A percentile compares a stretch with the other conserved stretches of the same genome.
phyloP scores from a whole-genome alignment of 2,797 vertebrate genomes.

The Alectoris magna region DNA sequence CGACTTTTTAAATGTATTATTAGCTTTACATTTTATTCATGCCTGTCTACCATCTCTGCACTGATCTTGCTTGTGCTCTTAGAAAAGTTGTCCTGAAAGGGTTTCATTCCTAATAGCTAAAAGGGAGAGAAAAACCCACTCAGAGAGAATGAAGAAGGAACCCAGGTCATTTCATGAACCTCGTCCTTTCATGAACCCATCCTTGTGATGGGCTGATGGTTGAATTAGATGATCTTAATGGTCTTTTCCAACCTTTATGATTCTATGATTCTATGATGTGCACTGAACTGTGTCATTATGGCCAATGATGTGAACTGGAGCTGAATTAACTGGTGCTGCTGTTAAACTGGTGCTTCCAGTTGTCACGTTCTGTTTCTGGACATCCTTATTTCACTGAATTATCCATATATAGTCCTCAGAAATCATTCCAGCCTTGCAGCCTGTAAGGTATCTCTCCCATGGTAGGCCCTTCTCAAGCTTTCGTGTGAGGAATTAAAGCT shows the following conservation, averaged over 20 bases:
- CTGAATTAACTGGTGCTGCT: neutral
- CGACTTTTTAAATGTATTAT: neutral
- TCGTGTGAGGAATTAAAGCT: neutral
- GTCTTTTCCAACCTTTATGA: too few species aligned
- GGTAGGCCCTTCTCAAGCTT: neutral
- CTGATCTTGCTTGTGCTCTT: neutral
- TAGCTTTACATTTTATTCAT: neutral
- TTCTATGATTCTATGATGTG: too few species aligned
- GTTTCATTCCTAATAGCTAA: neutral
- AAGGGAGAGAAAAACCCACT: neutral
- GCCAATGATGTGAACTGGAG: neutral
- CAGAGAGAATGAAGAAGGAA: neutral
- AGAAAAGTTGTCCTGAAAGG: rapidly evolving
- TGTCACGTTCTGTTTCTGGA: neutral
- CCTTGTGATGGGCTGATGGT: too few species aligned
- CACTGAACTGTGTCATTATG: rapidly evolving
- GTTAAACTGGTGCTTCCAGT: neutral
- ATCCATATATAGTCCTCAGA: neutral
- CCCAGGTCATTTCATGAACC: neutral
- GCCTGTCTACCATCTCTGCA: rapidly evolving
- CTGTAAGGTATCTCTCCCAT: neutral
- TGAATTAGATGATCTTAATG: too few species aligned
- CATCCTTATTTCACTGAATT: neutral
- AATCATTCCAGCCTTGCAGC: neutral
- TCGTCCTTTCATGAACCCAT: neutral